A percentile compares a stretch with the other conserved stretches of the same genome.
Evolutionary conservation across 2,888 invertebrate species (phyloP).

Genomic region (Eupeodes luniger): DNA sequence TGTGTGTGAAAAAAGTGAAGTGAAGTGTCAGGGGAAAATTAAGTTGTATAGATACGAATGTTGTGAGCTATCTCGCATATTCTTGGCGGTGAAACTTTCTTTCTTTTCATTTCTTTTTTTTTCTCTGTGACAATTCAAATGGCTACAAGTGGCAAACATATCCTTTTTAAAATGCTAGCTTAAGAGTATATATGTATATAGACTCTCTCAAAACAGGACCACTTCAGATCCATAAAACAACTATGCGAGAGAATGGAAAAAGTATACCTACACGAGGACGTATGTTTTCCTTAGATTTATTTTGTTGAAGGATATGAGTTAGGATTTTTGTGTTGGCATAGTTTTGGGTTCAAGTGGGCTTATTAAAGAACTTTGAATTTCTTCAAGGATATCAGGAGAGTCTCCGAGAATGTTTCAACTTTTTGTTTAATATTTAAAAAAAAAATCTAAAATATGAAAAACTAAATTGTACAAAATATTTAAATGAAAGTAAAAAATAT

Average conservation of each 20-base stretch:
- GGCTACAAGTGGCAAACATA: constrained; percentile 70
- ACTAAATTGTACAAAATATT: too few relatives aligned
- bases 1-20: constrained; percentile 52
- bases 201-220: constrained; percentile 57
- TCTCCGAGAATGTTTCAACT: too few relatives aligned
- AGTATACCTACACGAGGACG: background rate
- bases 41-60: constrained; percentile 27
- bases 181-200: constrained; percentile 7
- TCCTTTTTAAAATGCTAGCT: constrained; percentile 65
- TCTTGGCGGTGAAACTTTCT: constrained; percentile 24
- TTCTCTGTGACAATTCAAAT: constrained; percentile 24
- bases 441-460: too few relatives aligned
- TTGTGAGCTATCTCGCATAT: constrained; percentile 27
- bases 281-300: background rate
- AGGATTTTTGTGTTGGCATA: background rate
- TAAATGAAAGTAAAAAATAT: background rate
- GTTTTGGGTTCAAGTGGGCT: constrained; percentile 6
- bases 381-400: background rate
- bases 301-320: background rate
- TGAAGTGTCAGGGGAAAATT: constrained; percentile 53
- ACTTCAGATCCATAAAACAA: constrained; percentile 67
- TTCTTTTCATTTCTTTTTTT: constrained; percentile 22
- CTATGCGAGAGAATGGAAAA: constrained; percentile 10
- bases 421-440: too few relatives aligned
- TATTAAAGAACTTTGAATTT: background rate